phyloP scores from a whole-genome alignment of 2,888 invertebrate species.

The Troilus luridus region DNA sequence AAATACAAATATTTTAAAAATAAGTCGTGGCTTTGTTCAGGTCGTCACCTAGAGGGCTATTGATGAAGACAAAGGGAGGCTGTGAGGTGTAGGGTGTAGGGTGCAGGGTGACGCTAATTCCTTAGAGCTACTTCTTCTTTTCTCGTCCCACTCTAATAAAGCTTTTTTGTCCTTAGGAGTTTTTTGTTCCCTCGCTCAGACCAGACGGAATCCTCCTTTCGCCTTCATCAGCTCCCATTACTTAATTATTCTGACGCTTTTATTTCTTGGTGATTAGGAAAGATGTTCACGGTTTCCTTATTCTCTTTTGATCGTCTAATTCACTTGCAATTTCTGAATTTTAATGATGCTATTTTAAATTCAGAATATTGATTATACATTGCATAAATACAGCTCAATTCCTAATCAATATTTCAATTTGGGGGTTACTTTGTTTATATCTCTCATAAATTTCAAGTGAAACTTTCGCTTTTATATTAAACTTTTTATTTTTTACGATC shows the following conservation, averaged over 20 bases:
- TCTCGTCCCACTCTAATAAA: conserved; percentile 30
- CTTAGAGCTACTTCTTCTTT: conserved; percentile 25
- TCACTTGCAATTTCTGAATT: too few relatives aligned
- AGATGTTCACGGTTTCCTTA: neutral
- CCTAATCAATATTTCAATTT: too few relatives aligned
- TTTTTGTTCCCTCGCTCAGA: conserved; percentile 21
- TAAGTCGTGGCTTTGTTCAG: conserved; percentile 6
- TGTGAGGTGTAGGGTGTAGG: conserved; percentile 31
- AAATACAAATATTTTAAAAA: conserved; percentile 8
- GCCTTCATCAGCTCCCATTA: conserved; percentile 8
- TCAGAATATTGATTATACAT: too few relatives aligned
- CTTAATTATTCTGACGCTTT: conserved; percentile 13
- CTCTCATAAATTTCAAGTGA: too few relatives aligned
- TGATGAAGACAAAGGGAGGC: conserved; percentile 17
- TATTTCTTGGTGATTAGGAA: neutral
- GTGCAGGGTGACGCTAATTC: conserved; percentile 37
- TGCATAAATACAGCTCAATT: too few relatives aligned
- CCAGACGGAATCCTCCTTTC: conserved; percentile 2
- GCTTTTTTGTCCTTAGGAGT: conserved; percentile 26
- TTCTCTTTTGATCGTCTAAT: neutral
- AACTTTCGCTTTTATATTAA: too few relatives aligned
- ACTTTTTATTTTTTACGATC: too few relatives aligned
- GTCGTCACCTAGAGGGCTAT: neutral
- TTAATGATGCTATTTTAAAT: too few relatives aligned
- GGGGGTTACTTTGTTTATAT: too few relatives aligned